A percentile compares a stretch with the other conserved stretches of the same genome.
These are phyloP conservation scores for Copidosoma floridanum DNA, from an alignment of 1,140 invertebrate genomes.

Conservation along the genomic window DNA sequence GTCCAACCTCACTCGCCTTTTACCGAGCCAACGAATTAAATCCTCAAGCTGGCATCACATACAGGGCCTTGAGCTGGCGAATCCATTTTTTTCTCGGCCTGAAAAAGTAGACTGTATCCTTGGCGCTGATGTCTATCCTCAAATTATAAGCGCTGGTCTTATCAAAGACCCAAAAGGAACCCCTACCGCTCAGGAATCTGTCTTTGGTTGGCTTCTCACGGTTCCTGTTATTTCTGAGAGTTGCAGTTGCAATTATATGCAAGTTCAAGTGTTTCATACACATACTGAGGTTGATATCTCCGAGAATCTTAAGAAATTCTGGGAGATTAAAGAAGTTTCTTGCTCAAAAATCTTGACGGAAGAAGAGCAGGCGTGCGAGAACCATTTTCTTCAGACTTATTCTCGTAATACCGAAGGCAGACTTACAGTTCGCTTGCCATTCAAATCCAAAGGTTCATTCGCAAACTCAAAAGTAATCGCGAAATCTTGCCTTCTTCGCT, in stretches of 20 bases:
- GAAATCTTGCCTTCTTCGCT: too few relatives aligned
- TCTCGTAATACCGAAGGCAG: neutral
- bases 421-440: neutral
- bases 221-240: neutral
- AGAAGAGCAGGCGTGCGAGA: too few relatives aligned
- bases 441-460: neutral
- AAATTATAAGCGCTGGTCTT: neutral
- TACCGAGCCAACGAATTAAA: too few relatives aligned
- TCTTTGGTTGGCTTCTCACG: neutral
- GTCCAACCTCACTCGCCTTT: too few relatives aligned
- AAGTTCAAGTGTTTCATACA: too few relatives aligned
- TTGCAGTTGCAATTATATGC: neutral
- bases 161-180: neutral
- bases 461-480: too few relatives aligned
- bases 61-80: neutral
- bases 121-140: neutral
- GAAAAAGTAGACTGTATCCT: neutral
- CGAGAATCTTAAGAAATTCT: neutral
- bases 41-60: neutral
- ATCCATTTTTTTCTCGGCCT: too few relatives aligned
- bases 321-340: neutral
- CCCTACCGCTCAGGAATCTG: neutral
- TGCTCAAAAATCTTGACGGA: neutral
- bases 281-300: neutral
- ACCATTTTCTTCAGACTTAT: too few relatives aligned